Base-by-base conservation (phyloP, 2,113 vertebrate genomes). In the Elephantulus edwardii region DNA sequence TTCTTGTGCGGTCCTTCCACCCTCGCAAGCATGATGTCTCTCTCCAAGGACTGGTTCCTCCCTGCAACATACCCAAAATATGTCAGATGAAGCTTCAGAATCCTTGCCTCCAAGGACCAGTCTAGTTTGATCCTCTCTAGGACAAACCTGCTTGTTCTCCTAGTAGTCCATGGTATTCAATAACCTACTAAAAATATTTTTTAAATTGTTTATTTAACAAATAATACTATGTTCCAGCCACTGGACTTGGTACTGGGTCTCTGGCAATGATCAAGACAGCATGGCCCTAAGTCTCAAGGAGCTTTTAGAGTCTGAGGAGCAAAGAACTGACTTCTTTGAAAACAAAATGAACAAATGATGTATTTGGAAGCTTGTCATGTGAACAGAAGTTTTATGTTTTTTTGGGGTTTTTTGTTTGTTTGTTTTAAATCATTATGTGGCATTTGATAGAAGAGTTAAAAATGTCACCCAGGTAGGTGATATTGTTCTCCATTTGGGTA, bases 401-500 rank as follows among this genome's bases (percentile, higher is more conserved):
- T n/a, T n/a, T n/a, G n/a, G n/a, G n/a, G 16, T 50, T 50, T 50
- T 50, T 50, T 50, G 48, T 50, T 50, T 50, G 48, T 16, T 50
- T 56, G 54, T 60, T 91, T 82, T 46, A 50, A 30, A 35, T 92
- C 19, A 64, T 82, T 78, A 68, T 82, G 2, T 10, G 83, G 35
- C 54, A 66, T 19, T 54, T 91, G 56, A 83, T 79, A 76, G 30
- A 91, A 80, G 5, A 28, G 50, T 85, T 82, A 84, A 33, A 87
- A 84, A n/a, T 54, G 66, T 26, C 33, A 46, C 68, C 56, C 14
- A 58, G n/a, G 62, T 30, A 85, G 20, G 35, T 80, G 40, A 71
- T 89, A 20, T 19, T 71, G 78, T 42, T 76, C 66, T 58, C 56
- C 58, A 44, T 93, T 77, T 94, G 42, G 6, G 26, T 80, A 87